Evolutionary conservation across 2,797 vertebrate genomes (phyloP), one percentile per base, ranked within the genome.

Genomic region (Chrysocyon brachyurus): DNA sequence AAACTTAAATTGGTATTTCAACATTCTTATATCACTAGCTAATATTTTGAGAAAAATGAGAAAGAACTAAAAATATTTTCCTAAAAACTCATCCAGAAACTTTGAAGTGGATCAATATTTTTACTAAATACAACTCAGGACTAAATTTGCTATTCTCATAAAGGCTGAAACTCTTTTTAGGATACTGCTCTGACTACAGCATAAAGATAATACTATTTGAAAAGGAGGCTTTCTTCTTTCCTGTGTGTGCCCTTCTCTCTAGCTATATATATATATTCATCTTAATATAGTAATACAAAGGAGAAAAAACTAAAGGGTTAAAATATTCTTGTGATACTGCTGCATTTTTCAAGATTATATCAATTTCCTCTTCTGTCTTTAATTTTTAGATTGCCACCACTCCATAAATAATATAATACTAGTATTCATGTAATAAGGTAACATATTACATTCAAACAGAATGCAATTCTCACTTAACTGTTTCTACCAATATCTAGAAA

Each of bases 391-490:
- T 15, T 97, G 83, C 6, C 14, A 77, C 4, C 28, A 72, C 3
- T 59, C 33, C 56, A 70, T 33, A 46, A 92, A 49, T 91, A 91
- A 49, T 31, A 3, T 61, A 95, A 96, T 94, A 87, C 89, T 97
- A 64, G 85, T 93, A 49, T 61, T 36, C 26, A 89, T 28, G 1
- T 86, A 84, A 49, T 91, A 91, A 54, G 22, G 4, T 61, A 93
- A 97, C 73, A 31, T 52, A 63, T 28, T 93, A 86, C 87, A 64
- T 87, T 94, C 28, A 91, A 93, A 78, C 68, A 1, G 1, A 49
- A 57, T 77, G 21, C 88, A 97, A 97, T 0, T 86, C n/a, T 96
- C 83, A 97, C 89, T 96, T 91, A 95, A 64, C 82, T 93, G 46
- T 40, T 36, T 28, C 4, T 83, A 92, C 46, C 3, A 93, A 96